Evolutionary conservation across 2,113 vertebrate genomes (phyloP), one percentile per base, ranked within the genome.

Genomic region (Oplegnathus fasciatus): DNA sequence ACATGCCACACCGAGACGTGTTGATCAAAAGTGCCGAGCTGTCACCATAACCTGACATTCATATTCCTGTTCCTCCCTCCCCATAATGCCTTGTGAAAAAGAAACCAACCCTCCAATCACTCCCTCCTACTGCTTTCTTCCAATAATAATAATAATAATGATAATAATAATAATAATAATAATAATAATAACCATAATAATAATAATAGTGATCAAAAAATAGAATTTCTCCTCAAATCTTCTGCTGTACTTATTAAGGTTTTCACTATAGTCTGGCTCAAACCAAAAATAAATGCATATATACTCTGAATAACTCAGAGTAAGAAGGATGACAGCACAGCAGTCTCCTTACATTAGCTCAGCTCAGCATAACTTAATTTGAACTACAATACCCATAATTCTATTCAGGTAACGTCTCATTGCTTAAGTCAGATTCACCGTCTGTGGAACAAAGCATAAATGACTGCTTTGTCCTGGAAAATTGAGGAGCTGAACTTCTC

Each of bases 1-100:
- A 92, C 78, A 90, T 74, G 77, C 85, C 87, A 84, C 67, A 58
- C 82, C 75, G 88, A 93, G 83, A 86, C 77, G 62, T 30, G n/a
- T 79, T 94, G 93, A 95, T 95, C 93, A 96, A 92, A 95, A 92
- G 88, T 85, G 34, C 66, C 1, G 20, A 82, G 81, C 88, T 93
- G 86, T 92, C 89, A 84, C 68, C 72, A 84, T 18, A 83, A 70
- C 81, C 83, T 88, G 88, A 89, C 93, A 91, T 79, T 83, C 79
- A 67, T 75, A 30, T 84, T 86, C 82, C 88, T 85, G 82, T 83
- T 82, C 58, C 77, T 68, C 60, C 57, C 60, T 44, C 74, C 42
- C 6, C 37, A 50, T 9, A 8, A 69, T 28, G 66, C 32, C 55
- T 67, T 40, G 15, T 89, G 58, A 77, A 66, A 78, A 69, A 66